phyloP scores from a whole-genome alignment of 2,113 vertebrate genomes.

The Cairina moschata region DNA sequence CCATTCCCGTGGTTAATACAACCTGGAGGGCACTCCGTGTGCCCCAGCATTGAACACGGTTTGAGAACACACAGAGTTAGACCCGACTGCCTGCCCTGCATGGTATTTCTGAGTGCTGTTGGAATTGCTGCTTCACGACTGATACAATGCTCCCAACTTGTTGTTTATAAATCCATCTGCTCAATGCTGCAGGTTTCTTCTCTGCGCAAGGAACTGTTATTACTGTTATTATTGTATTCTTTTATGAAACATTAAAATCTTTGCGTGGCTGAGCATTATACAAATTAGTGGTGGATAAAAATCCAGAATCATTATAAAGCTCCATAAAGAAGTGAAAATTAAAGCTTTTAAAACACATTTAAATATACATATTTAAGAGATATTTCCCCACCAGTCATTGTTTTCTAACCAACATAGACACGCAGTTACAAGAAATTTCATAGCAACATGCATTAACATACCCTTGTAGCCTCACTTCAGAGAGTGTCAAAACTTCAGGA shows the following conservation, averaged over 20 bases:
- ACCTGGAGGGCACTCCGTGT: accelerated
- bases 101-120: neutral
- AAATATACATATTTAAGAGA: neutral
- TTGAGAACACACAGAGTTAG: neutral
- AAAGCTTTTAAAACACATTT: neutral
- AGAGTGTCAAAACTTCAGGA: neutral
- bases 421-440: neutral
- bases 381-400: neutral
- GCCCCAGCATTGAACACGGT: neutral
- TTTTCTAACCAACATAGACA: neutral
- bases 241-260: neutral
- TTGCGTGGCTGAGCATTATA: neutral
- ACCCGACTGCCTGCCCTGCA: too few relatives aligned
- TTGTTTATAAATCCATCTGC: neutral
- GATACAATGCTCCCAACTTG: neutral
- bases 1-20: neutral
- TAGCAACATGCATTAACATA: neutral
- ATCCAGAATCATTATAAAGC: neutral
- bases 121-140: neutral
- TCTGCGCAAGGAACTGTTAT: neutral
- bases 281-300: neutral
- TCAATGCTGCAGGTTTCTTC: neutral
- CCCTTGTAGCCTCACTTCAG: neutral
- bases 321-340: neutral
- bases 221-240: neutral